Conservation (phyloP, 2,888 invertebrate genomes). For the Cordilura impudica region DNA sequence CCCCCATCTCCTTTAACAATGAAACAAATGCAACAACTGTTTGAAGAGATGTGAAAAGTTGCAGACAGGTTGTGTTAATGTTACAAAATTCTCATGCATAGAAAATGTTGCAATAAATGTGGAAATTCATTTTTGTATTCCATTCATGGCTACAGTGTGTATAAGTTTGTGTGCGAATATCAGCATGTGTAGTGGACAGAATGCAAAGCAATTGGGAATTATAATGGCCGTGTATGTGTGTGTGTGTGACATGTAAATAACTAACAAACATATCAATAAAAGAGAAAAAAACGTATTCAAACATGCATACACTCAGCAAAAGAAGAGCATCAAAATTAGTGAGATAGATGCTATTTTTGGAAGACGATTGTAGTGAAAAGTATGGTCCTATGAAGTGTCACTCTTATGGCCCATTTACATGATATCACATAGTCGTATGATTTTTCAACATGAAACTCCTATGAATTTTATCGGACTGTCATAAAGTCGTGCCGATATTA, state of each 20-base stretch:
- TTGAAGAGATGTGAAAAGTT: conserved; percentile 27
- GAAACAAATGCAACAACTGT: conserved; percentile 1
- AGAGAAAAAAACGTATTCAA: background rate
- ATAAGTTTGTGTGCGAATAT: conserved; percentile 11
- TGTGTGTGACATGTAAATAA: conserved; percentile 55
- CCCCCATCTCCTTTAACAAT: background rate
- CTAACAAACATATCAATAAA: conserved; percentile 10
- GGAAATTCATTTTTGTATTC: background rate
- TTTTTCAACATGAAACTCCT: too few species aligned
- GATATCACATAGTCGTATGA: too few species aligned
- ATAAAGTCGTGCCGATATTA: too few species aligned
- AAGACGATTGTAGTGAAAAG: too few species aligned
- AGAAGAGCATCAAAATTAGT: too few species aligned
- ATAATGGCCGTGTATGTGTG: conserved; percentile 37
- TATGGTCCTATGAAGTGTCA: too few species aligned
- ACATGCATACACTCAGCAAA: background rate
- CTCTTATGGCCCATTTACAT: too few species aligned
- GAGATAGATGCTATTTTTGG: too few species aligned
- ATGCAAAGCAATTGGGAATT: conserved; percentile 52
- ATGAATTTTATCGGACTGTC: too few species aligned
- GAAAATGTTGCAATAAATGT: conserved; percentile 31
- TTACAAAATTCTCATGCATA: conserved; percentile 38
- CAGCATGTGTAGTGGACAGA: conserved; percentile 63
- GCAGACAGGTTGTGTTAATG: conserved; percentile 51
- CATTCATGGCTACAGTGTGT: background rate